These are phyloP conservation scores for Malaclemys terrapin DNA, from an alignment of 2,113 vertebrate genomes.

Conservation along the genomic window DNA sequence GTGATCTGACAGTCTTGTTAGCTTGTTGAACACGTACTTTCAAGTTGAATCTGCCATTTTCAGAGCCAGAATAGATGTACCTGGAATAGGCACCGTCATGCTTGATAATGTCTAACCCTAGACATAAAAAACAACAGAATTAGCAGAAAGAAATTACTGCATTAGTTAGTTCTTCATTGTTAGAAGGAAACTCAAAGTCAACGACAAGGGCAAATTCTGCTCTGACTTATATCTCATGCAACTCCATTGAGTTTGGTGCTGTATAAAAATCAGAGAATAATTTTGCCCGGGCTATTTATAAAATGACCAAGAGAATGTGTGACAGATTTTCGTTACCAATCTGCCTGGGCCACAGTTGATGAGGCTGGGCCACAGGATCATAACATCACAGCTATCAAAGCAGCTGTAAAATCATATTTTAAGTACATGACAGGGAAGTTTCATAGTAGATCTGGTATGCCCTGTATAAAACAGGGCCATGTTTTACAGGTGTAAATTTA, in stretches of 20 bases:
- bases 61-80: slow-evolving; percentile 63
- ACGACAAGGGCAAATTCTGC: neutral
- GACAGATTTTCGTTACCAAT: too few relatives aligned
- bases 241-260: neutral
- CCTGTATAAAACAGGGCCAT: too few relatives aligned
- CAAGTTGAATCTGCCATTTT: slow-evolving; percentile 71
- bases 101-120: slow-evolving; percentile 76
- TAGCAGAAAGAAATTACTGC: neutral
- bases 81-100: slow-evolving; percentile 80
- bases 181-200: neutral
- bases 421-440: too few relatives aligned
- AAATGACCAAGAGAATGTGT: too few relatives aligned
- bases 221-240: too few relatives aligned
- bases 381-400: too few relatives aligned
- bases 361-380: too few relatives aligned
- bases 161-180: neutral
- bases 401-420: too few relatives aligned
- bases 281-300: neutral
- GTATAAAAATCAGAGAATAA: neutral
- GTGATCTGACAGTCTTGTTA: neutral
- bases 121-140: neutral
- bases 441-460: too few relatives aligned
- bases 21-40: slow-evolving; percentile 67
- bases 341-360: too few relatives aligned
- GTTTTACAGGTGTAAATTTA: too few relatives aligned